Evolutionary conservation across 2,888 invertebrate genomes (phyloP), one percentile per base, ranked within the genome.

Genomic region (Elegia similella): DNA sequence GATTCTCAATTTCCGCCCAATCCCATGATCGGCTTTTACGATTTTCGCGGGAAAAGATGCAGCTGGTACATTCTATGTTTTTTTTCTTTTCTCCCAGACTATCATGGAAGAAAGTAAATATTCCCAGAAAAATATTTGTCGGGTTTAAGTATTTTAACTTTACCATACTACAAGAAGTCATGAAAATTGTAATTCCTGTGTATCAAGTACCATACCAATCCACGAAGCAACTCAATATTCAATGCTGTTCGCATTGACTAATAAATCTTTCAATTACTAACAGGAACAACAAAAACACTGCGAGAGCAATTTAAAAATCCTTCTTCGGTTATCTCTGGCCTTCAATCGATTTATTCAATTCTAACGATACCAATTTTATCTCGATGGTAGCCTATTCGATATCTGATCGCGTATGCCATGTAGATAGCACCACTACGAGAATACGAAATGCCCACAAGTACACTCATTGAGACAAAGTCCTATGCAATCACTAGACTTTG

Each of bases 331-430:
- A 76, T 77, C 70, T 65, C 57, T 57, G 68, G 34, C 12, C 17
- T 50, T 34, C 72, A 73, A 78, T 83, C 80, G 67, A 76, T 75
- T 76, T 75, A 81, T 80, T 75, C 73, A 69, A 77, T 76, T 75
- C 76, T 76, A 82, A 80, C 80, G 75, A 84, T 81, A 79, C 80
- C 77, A 81, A 80, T 83, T 78, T 79, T 78, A 82, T 84, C 79
- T 74, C 68, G 70, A 78, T 75, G 64, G 62, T 63, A 61, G 68
- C 69, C 72, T 72, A 75, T 74, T 64, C 68, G 78, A 80, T 79
- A 82, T 81, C 73, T 70, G 78, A 77, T 80, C 80, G 67, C 66
- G 64, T 77, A 80, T 75, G 67, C 70, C 65, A 64, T 70, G 76
- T 73, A 73, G 80, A 80, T 80, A 73, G 74, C 73, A 68, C 72